Evolutionary conservation across 2,113 vertebrate species (phyloP), one percentile per base, ranked within the genome.

Genomic region (Setophaga coronata): DNA sequence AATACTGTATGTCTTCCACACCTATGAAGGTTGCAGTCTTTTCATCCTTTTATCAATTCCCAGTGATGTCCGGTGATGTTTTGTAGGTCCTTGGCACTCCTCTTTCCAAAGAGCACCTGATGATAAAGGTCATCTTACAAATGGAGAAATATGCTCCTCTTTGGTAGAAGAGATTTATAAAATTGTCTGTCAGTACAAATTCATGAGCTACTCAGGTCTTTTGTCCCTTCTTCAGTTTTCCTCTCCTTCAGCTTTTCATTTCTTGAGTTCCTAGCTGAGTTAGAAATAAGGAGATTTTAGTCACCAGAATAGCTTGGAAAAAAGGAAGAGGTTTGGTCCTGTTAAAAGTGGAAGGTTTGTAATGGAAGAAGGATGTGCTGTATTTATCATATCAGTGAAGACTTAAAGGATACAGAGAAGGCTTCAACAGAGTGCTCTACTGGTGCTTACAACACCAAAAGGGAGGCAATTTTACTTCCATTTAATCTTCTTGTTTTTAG

Each of bases 191-290:
- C 23, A 25, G 21, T 25, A 25, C n/a, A 34, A 58, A 16, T 24
- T 58, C 23, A 25, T 58, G 1, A 58, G 16, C n/a, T 58, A 17
- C 23, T 34, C 0, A 0, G 26, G 21, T 62, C 45, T 71, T 45
- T 84, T 81, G 29, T 29, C 5, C 12, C 10, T 70, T 72, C 15
- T 48, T 67, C 25, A 40, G 51, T 65, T 10, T 2, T 92, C 28
- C 13, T 87, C 2, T 62, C 47, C 45, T 45, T 72, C 45, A 33
- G 0, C 28, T 28, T 58, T 69, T 67, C 33, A 25, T 70, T 13
- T 89, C 12, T 18, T 5, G 19, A 64, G 38, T 6, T 88, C n/a
- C 45, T 20, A 65, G 23, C 50, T 24, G 42, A 74, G 24, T 84
- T 82, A 70, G 54, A 54, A 82, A 51, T n/a, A 54, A 45, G 45